Percentiles rank a stretch among this genome's conserved stretches.
These are phyloP conservation scores for Sycophila sp. DNA, from an alignment of 1,140 invertebrate species.

Conservation along the genomic window DNA sequence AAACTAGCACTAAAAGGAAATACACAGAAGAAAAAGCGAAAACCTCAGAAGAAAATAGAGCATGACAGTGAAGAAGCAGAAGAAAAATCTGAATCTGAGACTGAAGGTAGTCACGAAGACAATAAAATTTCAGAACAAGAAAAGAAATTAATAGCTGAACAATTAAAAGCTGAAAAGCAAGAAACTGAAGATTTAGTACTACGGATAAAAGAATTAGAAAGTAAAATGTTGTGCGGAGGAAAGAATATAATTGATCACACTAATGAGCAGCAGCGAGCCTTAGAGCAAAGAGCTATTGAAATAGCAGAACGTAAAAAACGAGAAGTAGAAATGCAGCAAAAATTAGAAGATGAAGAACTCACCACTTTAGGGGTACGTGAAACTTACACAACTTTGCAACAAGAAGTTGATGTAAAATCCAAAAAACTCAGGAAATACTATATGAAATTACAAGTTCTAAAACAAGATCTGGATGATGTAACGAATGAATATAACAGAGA, in stretches of 20 bases:
- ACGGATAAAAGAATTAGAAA: constrained; percentile 90
- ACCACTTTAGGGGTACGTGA: constrained; percentile 94
- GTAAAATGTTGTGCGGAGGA: constrained; percentile 96
- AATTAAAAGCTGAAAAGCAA: constrained; percentile 73
- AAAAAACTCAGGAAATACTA: constrained; percentile 78
- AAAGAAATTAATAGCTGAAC: constrained; percentile 72
- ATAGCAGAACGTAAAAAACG: constrained; percentile 84
- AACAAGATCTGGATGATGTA: constrained; percentile 84
- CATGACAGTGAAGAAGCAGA: constrained; percentile 63
- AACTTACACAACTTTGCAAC: constrained; percentile 91
- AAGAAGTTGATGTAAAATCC: constrained; percentile 90
- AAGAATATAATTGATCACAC: constrained; percentile 99
- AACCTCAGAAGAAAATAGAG: constrained; percentile 61
- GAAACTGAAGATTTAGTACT: constrained; percentile 79
- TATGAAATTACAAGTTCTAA: constrained; percentile 62
- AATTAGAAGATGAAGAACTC: constrained; percentile 89
- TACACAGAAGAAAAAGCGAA: constrained; percentile 69
- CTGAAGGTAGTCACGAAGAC: constrained; percentile 64
- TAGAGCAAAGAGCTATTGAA: constrained; percentile 92
- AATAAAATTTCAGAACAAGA: constrained; percentile 70
- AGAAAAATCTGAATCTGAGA: constrained; percentile 61
- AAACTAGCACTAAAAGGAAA: constrained; percentile 78
- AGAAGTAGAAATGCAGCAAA: constrained; percentile 84
- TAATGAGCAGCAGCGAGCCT: constrained; percentile 89
- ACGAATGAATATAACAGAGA: constrained; percentile 84